Evolutionary conservation across 1,140 invertebrate species (phyloP), one percentile per base, ranked within the genome.

Genomic region (Pseudoatta argentina): DNA sequence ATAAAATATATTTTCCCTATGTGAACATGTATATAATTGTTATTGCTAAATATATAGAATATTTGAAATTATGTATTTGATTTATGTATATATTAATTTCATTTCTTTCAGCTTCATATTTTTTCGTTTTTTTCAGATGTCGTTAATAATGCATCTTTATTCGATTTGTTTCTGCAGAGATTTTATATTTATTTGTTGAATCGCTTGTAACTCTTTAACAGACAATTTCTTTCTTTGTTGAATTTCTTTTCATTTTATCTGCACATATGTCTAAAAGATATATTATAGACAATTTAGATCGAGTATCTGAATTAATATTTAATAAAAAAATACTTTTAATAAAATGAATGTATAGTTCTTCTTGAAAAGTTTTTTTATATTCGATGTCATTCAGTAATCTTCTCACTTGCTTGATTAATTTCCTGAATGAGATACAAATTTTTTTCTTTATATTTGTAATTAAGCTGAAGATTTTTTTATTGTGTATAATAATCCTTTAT

Each of bases 121-220:
- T 34, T 85, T 86, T 39, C 30, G 34, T 48, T 63, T 73, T 76
- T 78, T 57, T 73, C 27, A 86, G 10, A 3, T 27, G 67, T 76
- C 69, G 5, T 86, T 86, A 0, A 66, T 82, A 27, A 44, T 16
- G 30, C 21, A 53, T 72, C 61, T 89, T 34, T 87, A 71, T 10
- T 87, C 21, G 5, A 34, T 72, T 69, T 44, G 44, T 82, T 83
- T 66, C 18, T 55, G 48, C 61, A 77, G 34, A 63, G 6, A 39
- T 30, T 63, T 27, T 5, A 55, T 27, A 18, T 77, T 69, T 0
- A 18, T 39, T 76, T 24, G 61, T 78, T 71, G 39, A 71, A 24
- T 72, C 14, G 6, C 16, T n/a, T 72, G 39, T 10, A 72, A 12
- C 14, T 39, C 18, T 71, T 67, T 81, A 5, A 16, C 55, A 3